These are phyloP conservation scores for Picathartes gymnocephalus DNA, from an alignment of 2,113 vertebrate genomes.

Conservation along the genomic window DNA sequence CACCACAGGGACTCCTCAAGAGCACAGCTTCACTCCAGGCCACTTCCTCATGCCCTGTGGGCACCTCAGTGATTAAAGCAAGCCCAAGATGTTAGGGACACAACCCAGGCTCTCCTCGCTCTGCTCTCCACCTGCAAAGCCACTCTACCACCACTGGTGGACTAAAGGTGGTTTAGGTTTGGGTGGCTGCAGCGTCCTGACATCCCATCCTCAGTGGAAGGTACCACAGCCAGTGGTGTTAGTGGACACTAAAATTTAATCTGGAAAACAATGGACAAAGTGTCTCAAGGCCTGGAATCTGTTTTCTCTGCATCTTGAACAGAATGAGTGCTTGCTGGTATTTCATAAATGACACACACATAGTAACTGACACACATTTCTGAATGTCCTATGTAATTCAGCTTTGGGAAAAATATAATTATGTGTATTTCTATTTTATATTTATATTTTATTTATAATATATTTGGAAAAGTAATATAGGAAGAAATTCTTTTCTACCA, in stretches of 20 bases:
- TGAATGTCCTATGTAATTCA: not conserved
- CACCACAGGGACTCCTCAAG: not conserved
- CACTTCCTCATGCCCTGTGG: not conserved
- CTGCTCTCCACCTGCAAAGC: not conserved
- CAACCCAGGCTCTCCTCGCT: not conserved
- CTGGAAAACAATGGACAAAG: rapidly evolving
- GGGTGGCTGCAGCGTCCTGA: not conserved
- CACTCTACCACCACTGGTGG: too few relatives aligned
- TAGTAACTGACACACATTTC: not conserved
- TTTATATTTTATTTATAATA: not conserved
- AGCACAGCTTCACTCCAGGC: not conserved
- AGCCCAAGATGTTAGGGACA: not conserved
- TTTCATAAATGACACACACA: not conserved
- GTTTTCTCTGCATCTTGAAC: not conserved
- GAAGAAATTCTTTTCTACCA: not conserved
- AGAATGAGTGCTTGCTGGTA: not conserved
- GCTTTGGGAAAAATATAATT: not conserved
- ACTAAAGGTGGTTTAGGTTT: rapidly evolving
- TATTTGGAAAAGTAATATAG: not conserved
- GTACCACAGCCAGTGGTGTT: rapidly evolving
- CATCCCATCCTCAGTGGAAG: not conserved
- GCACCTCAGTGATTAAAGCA: not conserved
- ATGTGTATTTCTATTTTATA: not conserved
- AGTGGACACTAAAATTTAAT: not conserved
- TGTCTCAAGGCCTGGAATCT: not conserved